Evolutionary conservation across 1,140 invertebrate genomes (phyloP).

Genomic region (Zaprionus capensis): DNA sequence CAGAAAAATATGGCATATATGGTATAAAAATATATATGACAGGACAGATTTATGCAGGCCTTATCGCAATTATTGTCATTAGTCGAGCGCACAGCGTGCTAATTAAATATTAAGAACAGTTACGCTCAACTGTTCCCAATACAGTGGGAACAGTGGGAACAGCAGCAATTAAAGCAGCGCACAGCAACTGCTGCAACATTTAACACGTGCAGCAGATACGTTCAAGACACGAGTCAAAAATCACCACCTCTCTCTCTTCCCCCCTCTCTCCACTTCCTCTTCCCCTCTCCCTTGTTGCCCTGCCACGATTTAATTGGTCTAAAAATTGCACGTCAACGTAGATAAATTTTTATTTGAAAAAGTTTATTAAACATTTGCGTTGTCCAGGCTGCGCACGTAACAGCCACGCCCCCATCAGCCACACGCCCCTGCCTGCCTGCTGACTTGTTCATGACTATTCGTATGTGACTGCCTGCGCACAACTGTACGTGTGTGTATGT

Average conservation of each 20-base stretch:
- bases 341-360: conserved; percentile 83
- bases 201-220: conserved; percentile 16
- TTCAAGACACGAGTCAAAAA: conserved; percentile 28
- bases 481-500: conserved; percentile 6
- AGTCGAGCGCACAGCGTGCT: conserved; percentile 61
- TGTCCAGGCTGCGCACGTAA: conserved; percentile 70
- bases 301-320: conserved; percentile 69
- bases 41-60: conserved; percentile 60
- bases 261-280: not conserved
- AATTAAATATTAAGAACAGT: conserved; percentile 75
- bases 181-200: not conserved
- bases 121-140: conserved; percentile 34
- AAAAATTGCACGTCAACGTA: conserved; percentile 81
- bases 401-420: conserved; percentile 36
- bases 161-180: conserved; percentile 42
- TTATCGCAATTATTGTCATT: conserved; percentile 82
- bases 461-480: conserved; percentile 5
- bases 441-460: conserved; percentile 15
- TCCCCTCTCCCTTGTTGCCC: not conserved
- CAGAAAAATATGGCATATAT: not conserved
- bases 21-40: not conserved
- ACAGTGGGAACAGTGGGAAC: conserved; percentile 10
- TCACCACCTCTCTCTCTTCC: not conserved
- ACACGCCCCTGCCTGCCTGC: not conserved
- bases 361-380: conserved; percentile 82